Evolutionary conservation across 2,113 vertebrate genomes (phyloP).

Genomic region (Gadus macrocephalus): DNA sequence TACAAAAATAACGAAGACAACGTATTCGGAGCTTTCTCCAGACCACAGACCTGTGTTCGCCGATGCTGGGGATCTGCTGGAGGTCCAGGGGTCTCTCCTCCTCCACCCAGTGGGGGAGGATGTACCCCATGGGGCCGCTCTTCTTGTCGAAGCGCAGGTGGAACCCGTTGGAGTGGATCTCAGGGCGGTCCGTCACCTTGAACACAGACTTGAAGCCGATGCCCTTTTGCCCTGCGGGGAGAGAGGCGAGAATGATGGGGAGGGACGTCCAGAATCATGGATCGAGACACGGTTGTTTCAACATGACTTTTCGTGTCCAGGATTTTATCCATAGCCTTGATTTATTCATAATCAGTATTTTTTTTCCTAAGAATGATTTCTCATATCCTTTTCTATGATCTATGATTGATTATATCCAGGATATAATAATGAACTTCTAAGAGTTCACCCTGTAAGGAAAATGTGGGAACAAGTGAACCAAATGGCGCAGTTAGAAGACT

Average conservation of each 20-base stretch:
- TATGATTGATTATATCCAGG: too few species aligned
- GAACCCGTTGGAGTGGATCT: conserved; percentile 79
- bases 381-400: too few species aligned
- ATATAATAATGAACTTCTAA: too few species aligned
- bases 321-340: too few species aligned
- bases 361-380: too few species aligned
- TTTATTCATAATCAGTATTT: too few species aligned
- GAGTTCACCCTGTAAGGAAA: too few species aligned
- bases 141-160: conserved; percentile 73
- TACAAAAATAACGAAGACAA: too few species aligned
- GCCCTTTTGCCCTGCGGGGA: conserved; percentile 72
- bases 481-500: too few species aligned
- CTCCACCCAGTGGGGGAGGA: conserved; percentile 76
- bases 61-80: conserved; percentile 49
- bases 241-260: neutral
- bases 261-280: neutral
- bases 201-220: conserved; percentile 80
- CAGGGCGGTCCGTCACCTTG: conserved; percentile 76
- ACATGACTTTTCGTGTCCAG: too few species aligned
- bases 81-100: conserved; percentile 50
- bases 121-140: conserved; percentile 76
- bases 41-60: conserved; percentile 36
- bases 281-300: neutral
- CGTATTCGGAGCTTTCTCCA: neutral
- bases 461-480: too few species aligned